phyloP scores from a whole-genome alignment of 2,113 vertebrate genomes.

The Acrocephalus arundinaceus region DNA sequence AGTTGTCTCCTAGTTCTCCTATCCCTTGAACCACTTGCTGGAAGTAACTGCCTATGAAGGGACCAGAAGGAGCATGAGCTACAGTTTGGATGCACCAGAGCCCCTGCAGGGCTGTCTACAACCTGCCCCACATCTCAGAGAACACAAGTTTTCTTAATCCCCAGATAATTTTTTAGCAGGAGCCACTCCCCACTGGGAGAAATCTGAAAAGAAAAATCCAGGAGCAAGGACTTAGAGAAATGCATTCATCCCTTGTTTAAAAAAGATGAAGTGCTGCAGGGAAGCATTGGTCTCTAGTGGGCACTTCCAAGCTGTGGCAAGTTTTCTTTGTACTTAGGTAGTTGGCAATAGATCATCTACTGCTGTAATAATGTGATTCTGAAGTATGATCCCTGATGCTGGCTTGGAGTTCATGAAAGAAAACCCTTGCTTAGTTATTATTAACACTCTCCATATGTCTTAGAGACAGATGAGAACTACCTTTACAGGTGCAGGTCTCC shows the following conservation, averaged over 20 bases:
- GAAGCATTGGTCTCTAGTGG: not conserved
- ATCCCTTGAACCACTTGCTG: not conserved
- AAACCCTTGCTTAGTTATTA: not conserved
- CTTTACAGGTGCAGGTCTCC: not conserved
- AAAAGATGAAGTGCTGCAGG: not conserved
- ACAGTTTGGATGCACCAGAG: not conserved
- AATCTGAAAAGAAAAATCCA: not conserved
- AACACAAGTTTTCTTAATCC: not conserved
- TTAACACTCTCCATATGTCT: not conserved
- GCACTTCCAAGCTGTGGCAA: not conserved
- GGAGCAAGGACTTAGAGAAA: not conserved
- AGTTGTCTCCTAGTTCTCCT: not conserved
- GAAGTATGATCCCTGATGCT: not conserved
- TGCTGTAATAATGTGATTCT: conserved; percentile 1
- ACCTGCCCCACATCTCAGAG: not conserved
- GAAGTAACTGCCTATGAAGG: not conserved
- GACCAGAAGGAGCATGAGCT: not conserved
- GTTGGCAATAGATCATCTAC: not conserved
- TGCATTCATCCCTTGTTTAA: not conserved
- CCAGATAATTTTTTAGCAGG: not conserved
- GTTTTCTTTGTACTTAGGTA: not conserved
- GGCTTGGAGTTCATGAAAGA: not conserved
- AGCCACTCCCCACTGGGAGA: not conserved
- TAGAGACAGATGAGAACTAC: not conserved
- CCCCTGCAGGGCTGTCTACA: not conserved